Conservation (phyloP, 92 coral and sea anemone species). For the Porites evermanni region DNA sequence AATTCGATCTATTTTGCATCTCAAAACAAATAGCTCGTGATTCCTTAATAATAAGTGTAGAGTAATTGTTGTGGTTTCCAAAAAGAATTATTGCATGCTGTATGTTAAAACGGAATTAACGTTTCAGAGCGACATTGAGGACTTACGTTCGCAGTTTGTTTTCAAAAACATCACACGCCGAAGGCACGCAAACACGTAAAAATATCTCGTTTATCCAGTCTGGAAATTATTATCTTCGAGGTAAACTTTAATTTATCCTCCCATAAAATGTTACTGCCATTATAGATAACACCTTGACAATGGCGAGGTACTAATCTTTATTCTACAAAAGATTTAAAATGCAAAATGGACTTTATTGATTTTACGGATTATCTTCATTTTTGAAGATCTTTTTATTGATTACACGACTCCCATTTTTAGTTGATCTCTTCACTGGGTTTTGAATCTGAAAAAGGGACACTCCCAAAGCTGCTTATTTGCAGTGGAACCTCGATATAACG, state of each 20-base stretch:
- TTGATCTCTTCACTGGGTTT: background rate
- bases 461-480: background rate
- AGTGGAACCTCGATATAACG: too few relatives aligned
- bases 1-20: slow-evolving; percentile 42
- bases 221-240: too few relatives aligned
- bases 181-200: background rate
- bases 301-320: slow-evolving; percentile 19
- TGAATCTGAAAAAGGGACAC: too few relatives aligned
- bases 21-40: slow-evolving; percentile 50
- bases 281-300: background rate
- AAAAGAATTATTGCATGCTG: slow-evolving; percentile 17
- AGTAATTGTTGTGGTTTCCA: slow-evolving; percentile 33
- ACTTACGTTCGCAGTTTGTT: background rate
- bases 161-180: background rate
- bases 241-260: too few relatives aligned
- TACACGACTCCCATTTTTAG: background rate
- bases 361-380: background rate
- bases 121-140: background rate
- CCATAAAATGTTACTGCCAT: too few relatives aligned
- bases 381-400: background rate
- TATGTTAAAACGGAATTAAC: background rate
- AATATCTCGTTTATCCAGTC: background rate
- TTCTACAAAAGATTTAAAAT: slow-evolving; percentile 1
- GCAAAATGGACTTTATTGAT: slow-evolving; percentile 3
- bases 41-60: slow-evolving; percentile 37